phyloP scores from a whole-genome alignment of 2,888 invertebrate species.

The Aphelenchoides bicaudatus region DNA sequence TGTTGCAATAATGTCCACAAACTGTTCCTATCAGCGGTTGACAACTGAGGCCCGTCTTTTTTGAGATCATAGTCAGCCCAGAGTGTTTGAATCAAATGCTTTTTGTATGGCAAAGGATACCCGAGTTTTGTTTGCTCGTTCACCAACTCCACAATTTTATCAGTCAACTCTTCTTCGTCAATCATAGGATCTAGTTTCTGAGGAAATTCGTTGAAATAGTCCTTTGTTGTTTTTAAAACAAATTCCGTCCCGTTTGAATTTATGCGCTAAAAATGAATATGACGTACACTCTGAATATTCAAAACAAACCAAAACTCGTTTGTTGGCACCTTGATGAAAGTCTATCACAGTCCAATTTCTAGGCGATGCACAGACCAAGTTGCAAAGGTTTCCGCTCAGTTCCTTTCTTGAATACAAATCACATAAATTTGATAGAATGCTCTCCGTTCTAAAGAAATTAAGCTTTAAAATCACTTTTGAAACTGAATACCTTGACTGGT shows the following conservation, averaged over 20 bases:
- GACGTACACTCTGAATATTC: too few relatives aligned
- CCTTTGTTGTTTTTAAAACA: conserved; percentile 51
- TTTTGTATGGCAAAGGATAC: conserved; percentile 51
- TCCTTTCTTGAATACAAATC: conserved; percentile 39
- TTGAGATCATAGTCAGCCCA: conserved; percentile 45
- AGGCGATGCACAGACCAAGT: too few relatives aligned
- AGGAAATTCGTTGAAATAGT: conserved; percentile 43
- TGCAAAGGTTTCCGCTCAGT: conserved; percentile 54
- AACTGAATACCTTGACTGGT: conserved; percentile 6
- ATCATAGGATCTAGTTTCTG: conserved; percentile 36
- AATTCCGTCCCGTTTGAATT: conserved; percentile 49
- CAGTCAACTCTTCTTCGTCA: conserved; percentile 44
- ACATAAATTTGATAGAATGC: conserved; percentile 46
- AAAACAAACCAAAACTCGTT: conserved; percentile 48
- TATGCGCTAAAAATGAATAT: too few relatives aligned
- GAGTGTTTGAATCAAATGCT: conserved; percentile 51
- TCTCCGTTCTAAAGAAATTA: conserved; percentile 41
- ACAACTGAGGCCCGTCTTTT: conserved; percentile 38
- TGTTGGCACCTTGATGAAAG: conserved; percentile 49
- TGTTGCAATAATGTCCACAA: conserved; percentile 58
- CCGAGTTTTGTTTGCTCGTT: conserved; percentile 51
- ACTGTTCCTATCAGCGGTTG: conserved; percentile 46
- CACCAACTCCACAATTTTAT: conserved; percentile 50
- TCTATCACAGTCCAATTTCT: conserved; percentile 51
- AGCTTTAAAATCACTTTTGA: conserved; percentile 5